Evolutionary conservation across 1,140 invertebrate genomes (phyloP).

Genomic region (Heliothis virescens): DNA sequence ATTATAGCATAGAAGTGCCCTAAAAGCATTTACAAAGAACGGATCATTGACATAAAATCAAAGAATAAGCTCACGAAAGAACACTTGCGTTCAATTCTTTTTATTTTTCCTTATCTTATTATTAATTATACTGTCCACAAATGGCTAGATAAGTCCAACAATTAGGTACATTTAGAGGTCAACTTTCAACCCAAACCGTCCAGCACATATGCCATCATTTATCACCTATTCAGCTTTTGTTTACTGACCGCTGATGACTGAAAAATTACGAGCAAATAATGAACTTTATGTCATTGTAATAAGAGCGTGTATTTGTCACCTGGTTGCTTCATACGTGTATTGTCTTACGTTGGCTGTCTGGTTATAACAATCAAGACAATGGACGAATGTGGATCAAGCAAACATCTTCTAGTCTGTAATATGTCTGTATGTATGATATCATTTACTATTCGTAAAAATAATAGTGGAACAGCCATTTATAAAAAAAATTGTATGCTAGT

Average conservation of each 20-base stretch:
- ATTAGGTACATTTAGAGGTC: conserved; percentile 33
- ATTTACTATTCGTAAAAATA: too few relatives aligned
- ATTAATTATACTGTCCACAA: not conserved
- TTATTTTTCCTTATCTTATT: not conserved
- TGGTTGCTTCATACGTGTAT: conserved; percentile 24
- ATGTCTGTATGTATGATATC: not conserved
- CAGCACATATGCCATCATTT: conserved; percentile 18
- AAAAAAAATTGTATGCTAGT: too few relatives aligned
- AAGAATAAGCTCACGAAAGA: too few relatives aligned
- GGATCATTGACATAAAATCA: too few relatives aligned
- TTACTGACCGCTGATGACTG: not conserved
- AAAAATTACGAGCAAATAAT: conserved; percentile 21
- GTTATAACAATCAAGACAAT: conserved; percentile 44
- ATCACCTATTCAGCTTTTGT: conserved; percentile 30
- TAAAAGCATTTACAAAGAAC: too few relatives aligned
- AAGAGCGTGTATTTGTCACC: conserved; percentile 31
- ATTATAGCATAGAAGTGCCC: too few relatives aligned
- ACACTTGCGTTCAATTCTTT: too few relatives aligned
- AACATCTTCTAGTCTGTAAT: conserved; percentile 19
- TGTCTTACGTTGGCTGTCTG: conserved; percentile 32
- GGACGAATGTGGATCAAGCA: conserved; percentile 19
- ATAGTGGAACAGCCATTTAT: too few relatives aligned
- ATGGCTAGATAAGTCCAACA: not conserved
- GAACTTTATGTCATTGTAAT: conserved; percentile 47
- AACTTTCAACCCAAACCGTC: conserved; percentile 51